Base-by-base conservation (phyloP, 1,140 invertebrate genomes). In the Lanistes nyassanus region DNA sequence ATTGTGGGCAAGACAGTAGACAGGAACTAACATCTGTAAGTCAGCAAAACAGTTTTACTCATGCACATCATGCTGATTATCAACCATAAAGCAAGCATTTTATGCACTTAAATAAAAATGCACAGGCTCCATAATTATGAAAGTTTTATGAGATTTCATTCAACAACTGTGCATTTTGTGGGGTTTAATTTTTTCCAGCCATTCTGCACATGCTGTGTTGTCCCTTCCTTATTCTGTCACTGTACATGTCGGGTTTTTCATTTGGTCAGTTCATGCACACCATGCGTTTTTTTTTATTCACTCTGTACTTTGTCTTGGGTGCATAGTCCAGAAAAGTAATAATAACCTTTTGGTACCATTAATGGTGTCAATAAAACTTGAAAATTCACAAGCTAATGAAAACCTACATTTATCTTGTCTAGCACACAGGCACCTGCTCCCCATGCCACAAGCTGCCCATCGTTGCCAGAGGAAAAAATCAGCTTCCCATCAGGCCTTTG, bases 1-100 rank as follows among this genome's bases (percentile, higher is more conserved):
- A 75, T 88, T 88, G 56, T 89, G 78, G 53, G 85, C 82, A 87
- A 89, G 87, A 74, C 87, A 88, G 73, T 89, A 89, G 13, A 89
- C 83, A 73, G 88, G 88, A 58, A 82, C 73, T 37, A 82, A 82
- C 75, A 89, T 82, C 87, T 89, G 68, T 5, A 80, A 74, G 9
- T 16, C 0, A 29, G 39, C 2, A 62, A 29, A 72, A 23, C 29
- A 60, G 9, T 60, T 16, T 23, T 9, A 60, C 31, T 31, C n/a
- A 5, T 60, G 53, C 19, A n/a, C n/a, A 55, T n/a, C n/a, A n/a
- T 55, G 13, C n/a, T 55, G 53, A 55, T 13, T n/a, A 16, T 55
- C 53, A 55, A 16, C n/a, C n/a, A 55, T 55, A 55, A 55, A n/a
- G n/a, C 0, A 62, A n/a, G 0, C 42, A 19, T 21, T 9, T 3